A percentile compares a stretch with the other conserved stretches of the same genome.
Conservation (phyloP, 2,888 invertebrate genomes). For the Parnassius orleans region DNA sequence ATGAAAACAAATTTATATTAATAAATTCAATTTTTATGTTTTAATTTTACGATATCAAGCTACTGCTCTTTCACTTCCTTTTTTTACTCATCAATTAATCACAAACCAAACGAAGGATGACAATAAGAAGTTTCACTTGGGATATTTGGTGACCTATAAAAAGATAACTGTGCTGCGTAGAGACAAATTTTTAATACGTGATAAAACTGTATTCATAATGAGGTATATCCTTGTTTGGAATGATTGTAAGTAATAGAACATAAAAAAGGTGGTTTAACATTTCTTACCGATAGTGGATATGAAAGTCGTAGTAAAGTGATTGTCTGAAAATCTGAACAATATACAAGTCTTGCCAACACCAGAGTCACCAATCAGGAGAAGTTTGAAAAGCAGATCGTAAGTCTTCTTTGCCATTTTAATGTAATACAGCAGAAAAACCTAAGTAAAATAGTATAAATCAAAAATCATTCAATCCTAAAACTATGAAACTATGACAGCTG, state of each 20-base stretch:
- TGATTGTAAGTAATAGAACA: conserved; percentile 23
- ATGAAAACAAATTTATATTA: not conserved
- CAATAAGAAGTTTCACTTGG: conserved; percentile 1
- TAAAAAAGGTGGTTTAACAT: conserved; percentile 56
- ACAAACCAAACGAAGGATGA: not conserved
- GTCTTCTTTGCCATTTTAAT: conserved; percentile 95
- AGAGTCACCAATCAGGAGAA: conserved; percentile 95
- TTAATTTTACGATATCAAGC: not conserved
- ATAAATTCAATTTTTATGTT: no score
- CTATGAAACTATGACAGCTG: conserved; percentile 41
- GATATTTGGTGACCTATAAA: conserved; percentile 1
- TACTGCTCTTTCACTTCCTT: not conserved
- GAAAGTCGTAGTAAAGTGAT: conserved; percentile 96
- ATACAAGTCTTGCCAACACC: conserved; percentile 98
- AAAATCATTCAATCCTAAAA: conserved; percentile 45
- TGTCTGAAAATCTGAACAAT: conserved; percentile 96
- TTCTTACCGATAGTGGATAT: conserved; percentile 95
- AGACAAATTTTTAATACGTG: no score
- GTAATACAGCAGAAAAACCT: conserved; percentile 28
- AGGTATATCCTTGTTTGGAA: not conserved
- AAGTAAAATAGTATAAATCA: conserved; percentile 30
- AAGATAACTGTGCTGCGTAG: not conserved
- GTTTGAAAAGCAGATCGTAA: conserved; percentile 95
- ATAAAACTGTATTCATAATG: conserved; percentile 3
- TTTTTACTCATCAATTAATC: conserved; percentile 2